Conservation (phyloP, 2,797 vertebrate species). For the Onychomys torridus region DNA sequence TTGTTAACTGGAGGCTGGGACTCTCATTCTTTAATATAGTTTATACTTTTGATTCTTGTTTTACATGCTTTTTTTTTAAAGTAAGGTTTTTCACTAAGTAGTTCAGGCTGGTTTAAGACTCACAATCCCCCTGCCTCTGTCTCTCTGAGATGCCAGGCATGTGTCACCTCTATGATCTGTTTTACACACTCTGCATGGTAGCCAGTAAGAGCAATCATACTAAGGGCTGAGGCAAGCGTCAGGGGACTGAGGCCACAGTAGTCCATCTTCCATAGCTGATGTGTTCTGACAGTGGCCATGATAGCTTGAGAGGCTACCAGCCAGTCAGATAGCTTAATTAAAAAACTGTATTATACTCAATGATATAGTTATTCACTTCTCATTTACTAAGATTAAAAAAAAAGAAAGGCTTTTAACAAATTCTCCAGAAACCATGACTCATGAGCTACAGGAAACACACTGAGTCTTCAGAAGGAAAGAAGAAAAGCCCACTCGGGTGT, state of each 20-base stretch:
- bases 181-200: neutral
- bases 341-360: neutral
- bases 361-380: constrained; percentile 22
- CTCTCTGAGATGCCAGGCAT: neutral
- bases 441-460: neutral
- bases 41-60: neutral
- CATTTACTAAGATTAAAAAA: neutral
- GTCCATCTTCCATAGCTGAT: neutral
- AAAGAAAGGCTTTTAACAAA: neutral
- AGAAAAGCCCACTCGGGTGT: neutral
- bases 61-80: neutral
- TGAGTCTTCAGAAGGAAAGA: neutral
- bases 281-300: neutral
- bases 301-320: neutral
- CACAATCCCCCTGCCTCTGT: neutral
- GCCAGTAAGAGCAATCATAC: neutral
- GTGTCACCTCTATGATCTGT: neutral
- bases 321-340: neutral
- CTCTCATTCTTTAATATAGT: neutral
- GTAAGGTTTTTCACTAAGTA: neutral
- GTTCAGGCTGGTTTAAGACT: neutral
- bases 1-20: neutral
- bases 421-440: neutral
- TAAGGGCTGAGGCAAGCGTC: neutral
- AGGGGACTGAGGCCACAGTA: neutral